Evolutionary conservation across 2,113 vertebrate species (phyloP), one percentile per base, ranked within the genome.

Genomic region (Pholis gunnellus): DNA sequence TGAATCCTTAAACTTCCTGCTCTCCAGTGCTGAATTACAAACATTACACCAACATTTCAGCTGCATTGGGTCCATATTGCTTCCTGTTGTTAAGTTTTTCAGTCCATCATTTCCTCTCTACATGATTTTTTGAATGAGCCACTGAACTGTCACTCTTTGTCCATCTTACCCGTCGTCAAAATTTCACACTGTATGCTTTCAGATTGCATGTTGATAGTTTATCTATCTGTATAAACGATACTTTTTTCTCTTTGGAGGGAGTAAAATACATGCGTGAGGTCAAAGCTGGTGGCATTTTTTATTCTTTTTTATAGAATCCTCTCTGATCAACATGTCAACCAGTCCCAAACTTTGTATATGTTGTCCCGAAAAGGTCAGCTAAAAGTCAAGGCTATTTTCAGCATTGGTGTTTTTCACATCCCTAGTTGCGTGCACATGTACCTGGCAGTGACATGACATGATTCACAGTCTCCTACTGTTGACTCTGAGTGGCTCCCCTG

Each of bases 341-440:
- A 64, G 40, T 7, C 27, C 3, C 25, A 66, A 44, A 67, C 60
- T 6, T 74, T 72, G 66, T 25, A 60, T 13, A 44, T 36, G 59
- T 15, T 29, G 67, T 69, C 42, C n/a, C 50, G 54, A 76, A 76
- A 68, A 65, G 57, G 61, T 52, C 57, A 81, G 10, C 31, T 69
- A 40, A 82, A 81, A 82, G 48, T 71, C 9, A 84, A 73, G 8
- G 10, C 22, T 46, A 36, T 77, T 83, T 78, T 52, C 50, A 65
- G 68, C 36, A 27, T 44, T 63, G 29, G n/a, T 74, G 42, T 56
- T 68, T 76, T 48, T 38, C 56, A 54, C 64, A 77, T 74, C 27
- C 50, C 34, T 42, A 13, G 50, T 48, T 54, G 34, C 46, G 52
- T 68, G 57, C 65, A 67, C 9, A 11, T 29, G 13, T 17, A 31